Conservation (phyloP, 2,888 invertebrate species). For the Tipula vernalis region DNA sequence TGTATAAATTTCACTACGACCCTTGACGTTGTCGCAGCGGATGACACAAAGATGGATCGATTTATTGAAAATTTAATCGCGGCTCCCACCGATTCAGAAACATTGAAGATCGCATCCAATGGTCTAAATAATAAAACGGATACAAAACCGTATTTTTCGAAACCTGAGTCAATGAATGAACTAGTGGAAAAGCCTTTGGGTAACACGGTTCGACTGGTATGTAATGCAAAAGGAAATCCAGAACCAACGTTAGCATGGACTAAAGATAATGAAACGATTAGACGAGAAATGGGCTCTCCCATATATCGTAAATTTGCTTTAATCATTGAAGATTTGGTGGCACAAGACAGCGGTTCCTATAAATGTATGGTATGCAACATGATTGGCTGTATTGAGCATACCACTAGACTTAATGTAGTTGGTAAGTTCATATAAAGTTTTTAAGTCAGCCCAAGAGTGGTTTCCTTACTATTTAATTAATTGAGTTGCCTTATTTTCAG, state of each 20-base stretch:
- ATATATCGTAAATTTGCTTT: slow-evolving; percentile 59
- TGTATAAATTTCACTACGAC: slow-evolving; percentile 60
- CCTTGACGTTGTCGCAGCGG: slow-evolving; percentile 60
- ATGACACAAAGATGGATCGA: slow-evolving; percentile 1
- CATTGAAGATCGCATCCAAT: too few relatives aligned
- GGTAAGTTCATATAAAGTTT: slow-evolving; percentile 41
- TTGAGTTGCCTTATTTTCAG: too few relatives aligned
- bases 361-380: slow-evolving; percentile 77
- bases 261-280: slow-evolving; percentile 55
- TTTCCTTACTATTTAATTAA: too few relatives aligned
- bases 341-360: slow-evolving; percentile 76
- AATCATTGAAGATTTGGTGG: slow-evolving; percentile 65
- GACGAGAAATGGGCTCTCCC: slow-evolving; percentile 50
- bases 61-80: background rate
- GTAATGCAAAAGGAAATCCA: slow-evolving; percentile 52
- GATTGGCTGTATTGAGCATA: slow-evolving; percentile 63
- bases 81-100: too few relatives aligned
- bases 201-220: slow-evolving; percentile 57
- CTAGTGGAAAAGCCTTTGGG: slow-evolving; percentile 60
- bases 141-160: background rate
- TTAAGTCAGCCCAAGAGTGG: background rate
- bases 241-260: slow-evolving; percentile 76
- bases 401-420: slow-evolving; percentile 54
- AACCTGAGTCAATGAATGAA: slow-evolving; percentile 26
- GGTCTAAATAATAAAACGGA: slow-evolving; percentile 41